phyloP scores from a whole-genome alignment of 2,113 vertebrate genomes.

The Manacus vitellinus region DNA sequence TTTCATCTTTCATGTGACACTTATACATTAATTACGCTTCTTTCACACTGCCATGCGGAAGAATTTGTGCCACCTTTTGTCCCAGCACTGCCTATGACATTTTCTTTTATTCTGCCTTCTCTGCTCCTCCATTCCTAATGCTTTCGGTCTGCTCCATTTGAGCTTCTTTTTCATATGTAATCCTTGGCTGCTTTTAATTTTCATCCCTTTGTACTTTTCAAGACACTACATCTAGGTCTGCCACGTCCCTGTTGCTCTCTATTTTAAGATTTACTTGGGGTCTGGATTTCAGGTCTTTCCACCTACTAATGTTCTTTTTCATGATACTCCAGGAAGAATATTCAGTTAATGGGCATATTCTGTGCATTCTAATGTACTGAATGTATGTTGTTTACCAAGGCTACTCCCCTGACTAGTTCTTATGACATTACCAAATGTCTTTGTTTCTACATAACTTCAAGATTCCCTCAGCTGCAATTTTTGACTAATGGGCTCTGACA shows the following conservation, averaged over 20 bases:
- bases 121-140: neutral
- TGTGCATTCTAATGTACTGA: neutral
- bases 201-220: neutral
- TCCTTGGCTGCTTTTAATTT: neutral
- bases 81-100: neutral
- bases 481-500: neutral
- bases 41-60: neutral
- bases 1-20: neutral
- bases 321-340: neutral
- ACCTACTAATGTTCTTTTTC: neutral
- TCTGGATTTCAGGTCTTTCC: neutral
- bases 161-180: neutral
- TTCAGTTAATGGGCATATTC: neutral
- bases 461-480: neutral
- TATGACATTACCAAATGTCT: neutral
- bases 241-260: neutral
- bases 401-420: neutral
- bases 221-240: neutral
- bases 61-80: neutral
- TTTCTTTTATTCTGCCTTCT: neutral
- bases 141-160: neutral
- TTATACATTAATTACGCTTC: neutral
- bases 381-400: slow-evolving; percentile 19
- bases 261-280: neutral
- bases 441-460: neutral